Evolutionary conservation across 2,888 invertebrate species (phyloP).

Genomic region (Drosophila mulleri): DNA sequence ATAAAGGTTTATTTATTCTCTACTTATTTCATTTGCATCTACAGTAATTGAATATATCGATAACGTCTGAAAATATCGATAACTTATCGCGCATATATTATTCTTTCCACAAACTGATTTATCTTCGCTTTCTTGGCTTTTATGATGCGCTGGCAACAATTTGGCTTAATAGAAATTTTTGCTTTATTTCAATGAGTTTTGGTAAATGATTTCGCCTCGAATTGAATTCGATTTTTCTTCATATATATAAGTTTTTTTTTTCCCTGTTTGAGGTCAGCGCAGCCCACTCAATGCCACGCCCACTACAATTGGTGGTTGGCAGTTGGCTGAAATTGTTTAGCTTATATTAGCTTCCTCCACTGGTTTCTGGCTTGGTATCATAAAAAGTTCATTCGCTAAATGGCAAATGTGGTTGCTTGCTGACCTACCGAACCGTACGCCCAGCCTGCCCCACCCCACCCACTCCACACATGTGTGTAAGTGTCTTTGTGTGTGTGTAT

Average conservation of each 20-base stretch:
- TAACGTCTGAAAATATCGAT: neutral
- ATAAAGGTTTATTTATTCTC: neutral
- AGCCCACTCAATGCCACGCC: constrained; percentile 16
- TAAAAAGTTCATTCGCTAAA: constrained; percentile 72
- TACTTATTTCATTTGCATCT: neutral
- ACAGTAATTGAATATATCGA: neutral
- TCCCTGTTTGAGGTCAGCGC: constrained; percentile 20
- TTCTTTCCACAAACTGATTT: neutral
- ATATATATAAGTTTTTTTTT: neutral
- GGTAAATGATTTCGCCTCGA: constrained; percentile 46
- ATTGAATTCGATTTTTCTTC: constrained; percentile 59
- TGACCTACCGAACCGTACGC: constrained; percentile 35
- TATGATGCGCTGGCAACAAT: constrained; percentile 53
- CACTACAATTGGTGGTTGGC: constrained; percentile 56
- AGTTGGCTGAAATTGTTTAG: constrained; percentile 64
- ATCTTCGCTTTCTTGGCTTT: constrained; percentile 19
- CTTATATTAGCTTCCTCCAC: constrained; percentile 46
- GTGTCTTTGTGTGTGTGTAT: constrained; percentile 20
- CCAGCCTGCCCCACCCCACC: constrained; percentile 1
- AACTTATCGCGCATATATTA: constrained; percentile 9
- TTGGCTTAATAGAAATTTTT: constrained; percentile 62
- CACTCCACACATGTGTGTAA: constrained; percentile 19
- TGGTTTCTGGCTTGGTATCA: constrained; percentile 52
- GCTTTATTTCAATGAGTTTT: constrained; percentile 56
- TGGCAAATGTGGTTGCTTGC: constrained; percentile 60